Percentiles rank a stretch among this genome's conserved stretches.
phyloP scores from a whole-genome alignment of 2,797 vertebrate species.

The Melanotaenia trifasciata region DNA sequence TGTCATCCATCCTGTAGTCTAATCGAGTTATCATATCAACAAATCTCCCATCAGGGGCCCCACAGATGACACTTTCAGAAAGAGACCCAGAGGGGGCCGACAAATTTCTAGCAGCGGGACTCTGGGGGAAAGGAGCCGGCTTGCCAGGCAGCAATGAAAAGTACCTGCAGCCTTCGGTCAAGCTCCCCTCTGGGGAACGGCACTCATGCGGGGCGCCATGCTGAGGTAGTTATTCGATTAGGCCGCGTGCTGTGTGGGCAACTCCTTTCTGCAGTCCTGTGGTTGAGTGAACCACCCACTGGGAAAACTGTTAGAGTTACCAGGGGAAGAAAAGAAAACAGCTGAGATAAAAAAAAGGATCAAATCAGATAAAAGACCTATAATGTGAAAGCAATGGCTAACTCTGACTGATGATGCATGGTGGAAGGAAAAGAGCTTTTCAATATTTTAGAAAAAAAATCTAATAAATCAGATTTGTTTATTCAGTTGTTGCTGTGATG shows the following conservation, averaged over 20 bases:
- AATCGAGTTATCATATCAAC: conserved; percentile 89
- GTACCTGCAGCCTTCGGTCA: conserved; percentile 88
- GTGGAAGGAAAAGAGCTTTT: conserved; percentile 20
- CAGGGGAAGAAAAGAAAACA: conserved; percentile 64
- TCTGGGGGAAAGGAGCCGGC: conserved; percentile 76
- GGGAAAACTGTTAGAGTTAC: conserved; percentile 75
- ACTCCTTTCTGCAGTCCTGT: conserved; percentile 79
- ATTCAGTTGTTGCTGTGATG: not conserved
- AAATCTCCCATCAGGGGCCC: conserved; percentile 84
- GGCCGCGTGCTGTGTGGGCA: conserved; percentile 82
- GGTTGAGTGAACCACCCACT: conserved; percentile 72
- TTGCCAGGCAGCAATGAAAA: conserved; percentile 88
- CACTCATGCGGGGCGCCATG: conserved; percentile 87
- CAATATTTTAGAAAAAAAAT: conserved; percentile 7
- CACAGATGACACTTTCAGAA: conserved; percentile 77
- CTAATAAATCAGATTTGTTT: not conserved
- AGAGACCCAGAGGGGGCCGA: conserved; percentile 74
- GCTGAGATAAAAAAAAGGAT: conserved; percentile 61
- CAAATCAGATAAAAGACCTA: conserved; percentile 42
- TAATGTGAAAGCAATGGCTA: conserved; percentile 52
- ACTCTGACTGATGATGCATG: conserved; percentile 31
- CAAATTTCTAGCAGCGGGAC: conserved; percentile 84
- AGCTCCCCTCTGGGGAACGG: conserved; percentile 82
- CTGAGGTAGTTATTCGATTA: conserved; percentile 91
- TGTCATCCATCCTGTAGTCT: conserved; percentile 81